These are phyloP conservation scores for Simalia tracyae DNA, from an alignment of 2,797 vertebrate genomes.

Conservation along the genomic window DNA sequence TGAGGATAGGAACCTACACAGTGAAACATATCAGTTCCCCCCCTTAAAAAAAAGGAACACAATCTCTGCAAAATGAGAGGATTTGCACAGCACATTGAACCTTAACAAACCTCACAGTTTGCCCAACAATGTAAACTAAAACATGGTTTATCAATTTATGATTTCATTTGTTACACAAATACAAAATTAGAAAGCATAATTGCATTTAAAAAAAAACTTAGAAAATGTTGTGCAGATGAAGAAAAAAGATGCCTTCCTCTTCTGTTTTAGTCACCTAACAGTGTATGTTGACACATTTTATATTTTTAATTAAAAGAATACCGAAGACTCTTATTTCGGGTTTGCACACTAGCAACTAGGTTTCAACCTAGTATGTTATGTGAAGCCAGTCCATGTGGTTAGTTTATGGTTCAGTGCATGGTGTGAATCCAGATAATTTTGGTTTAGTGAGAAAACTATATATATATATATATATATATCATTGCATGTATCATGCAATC, in stretches of 20 bases:
- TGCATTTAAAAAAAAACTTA: not conserved
- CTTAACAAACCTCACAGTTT: no score
- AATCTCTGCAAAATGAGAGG: no score
- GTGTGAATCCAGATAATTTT: not conserved
- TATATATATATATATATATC: fast-evolving
- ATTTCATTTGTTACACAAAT: no score
- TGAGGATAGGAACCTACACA: not conserved
- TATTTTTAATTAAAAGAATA: not conserved
- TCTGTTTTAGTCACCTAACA: constrained; percentile 15
- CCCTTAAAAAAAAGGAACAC: no score
- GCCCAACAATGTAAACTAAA: no score
- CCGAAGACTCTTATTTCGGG: not conserved
- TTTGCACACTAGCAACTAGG: not conserved
- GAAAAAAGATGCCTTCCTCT: not conserved
- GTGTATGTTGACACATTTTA: not conserved
- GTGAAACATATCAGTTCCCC: no score
- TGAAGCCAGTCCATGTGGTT: not conserved
- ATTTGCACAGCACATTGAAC: no score
- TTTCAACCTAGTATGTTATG: not conserved
- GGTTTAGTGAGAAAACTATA: not conserved
- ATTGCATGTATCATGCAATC: not conserved
- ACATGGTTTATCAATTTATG: no score
- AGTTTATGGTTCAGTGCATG: not conserved
- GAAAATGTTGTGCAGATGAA: not conserved
- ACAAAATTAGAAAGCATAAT: not conserved